Evolutionary conservation across 2,888 invertebrate species (phyloP).

Genomic region (Coenonympha arcania): DNA sequence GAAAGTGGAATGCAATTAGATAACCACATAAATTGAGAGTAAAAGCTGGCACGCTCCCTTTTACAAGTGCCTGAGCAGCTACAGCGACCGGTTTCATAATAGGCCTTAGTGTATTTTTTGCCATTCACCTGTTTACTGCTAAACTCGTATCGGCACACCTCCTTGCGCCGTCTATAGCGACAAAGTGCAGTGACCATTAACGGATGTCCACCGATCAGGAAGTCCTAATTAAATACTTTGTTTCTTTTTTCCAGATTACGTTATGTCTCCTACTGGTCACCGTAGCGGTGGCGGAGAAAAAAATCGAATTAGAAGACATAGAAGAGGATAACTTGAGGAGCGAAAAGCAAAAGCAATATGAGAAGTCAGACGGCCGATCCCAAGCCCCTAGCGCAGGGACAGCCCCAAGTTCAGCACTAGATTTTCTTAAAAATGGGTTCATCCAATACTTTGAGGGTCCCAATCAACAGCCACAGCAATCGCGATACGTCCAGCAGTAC

Average conservation of each 20-base stretch:
- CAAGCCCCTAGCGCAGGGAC: constrained; percentile 32
- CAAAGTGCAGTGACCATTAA: constrained; percentile 35
- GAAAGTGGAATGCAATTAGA: constrained; percentile 36
- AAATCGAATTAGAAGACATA: constrained; percentile 82
- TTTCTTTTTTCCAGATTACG: constrained; percentile 57
- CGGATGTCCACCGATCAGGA: constrained; percentile 36
- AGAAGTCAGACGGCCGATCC: constrained; percentile 40
- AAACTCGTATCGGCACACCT: constrained; percentile 36
- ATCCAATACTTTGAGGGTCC: constrained; percentile 49
- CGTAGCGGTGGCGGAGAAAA: constrained; percentile 69
- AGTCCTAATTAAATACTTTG: constrained; percentile 43
- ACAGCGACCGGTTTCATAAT: constrained; percentile 60
- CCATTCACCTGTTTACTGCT: constrained; percentile 55
- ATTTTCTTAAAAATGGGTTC: constrained; percentile 53
- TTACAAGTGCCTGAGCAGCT: constrained; percentile 40
- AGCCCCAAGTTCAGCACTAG: constrained; percentile 39
- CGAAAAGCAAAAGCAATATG: constrained; percentile 62
- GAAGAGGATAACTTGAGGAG: constrained; percentile 79
- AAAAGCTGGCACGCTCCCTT: constrained; percentile 63
- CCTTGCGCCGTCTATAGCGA: constrained; percentile 42
- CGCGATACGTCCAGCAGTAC: constrained; percentile 60
- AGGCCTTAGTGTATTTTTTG: constrained; percentile 61
- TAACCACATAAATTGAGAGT: constrained; percentile 63
- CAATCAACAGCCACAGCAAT: constrained; percentile 40
- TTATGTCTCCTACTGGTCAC: constrained; percentile 47